Conservation (phyloP, 1,140 invertebrate species). For the Lepidurus couesii region DNA sequence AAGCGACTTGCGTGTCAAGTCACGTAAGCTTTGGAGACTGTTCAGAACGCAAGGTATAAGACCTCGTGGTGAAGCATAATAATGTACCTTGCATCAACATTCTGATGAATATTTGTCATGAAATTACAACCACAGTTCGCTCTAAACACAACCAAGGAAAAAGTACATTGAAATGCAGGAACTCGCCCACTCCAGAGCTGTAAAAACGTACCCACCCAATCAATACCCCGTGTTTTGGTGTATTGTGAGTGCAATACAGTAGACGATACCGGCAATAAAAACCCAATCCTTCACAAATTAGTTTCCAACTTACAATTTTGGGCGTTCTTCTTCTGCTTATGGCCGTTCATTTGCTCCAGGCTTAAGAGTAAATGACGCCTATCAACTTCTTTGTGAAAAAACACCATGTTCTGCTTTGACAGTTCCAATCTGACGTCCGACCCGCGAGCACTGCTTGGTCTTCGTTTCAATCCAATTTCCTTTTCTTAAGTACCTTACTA, state of each 20-base stretch:
- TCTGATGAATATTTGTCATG: constrained; percentile 5
- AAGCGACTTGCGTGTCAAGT: constrained; percentile 2
- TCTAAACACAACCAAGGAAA: neutral
- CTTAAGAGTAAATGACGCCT: neutral
- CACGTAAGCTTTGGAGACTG: neutral
- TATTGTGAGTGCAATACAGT: neutral
- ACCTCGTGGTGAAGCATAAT: neutral
- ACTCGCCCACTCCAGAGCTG: neutral
- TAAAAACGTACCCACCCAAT: neutral
- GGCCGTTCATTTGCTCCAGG: neutral
- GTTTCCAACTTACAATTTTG: neutral
- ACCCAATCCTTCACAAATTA: no score
- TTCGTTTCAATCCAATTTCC: neutral
- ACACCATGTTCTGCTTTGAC: neutral
- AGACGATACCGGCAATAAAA: neutral
- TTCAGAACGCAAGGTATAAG: neutral
- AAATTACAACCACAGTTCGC: neutral
- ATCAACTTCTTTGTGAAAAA: constrained; percentile 6
- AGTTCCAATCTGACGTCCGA: neutral
- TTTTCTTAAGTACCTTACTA: neutral
- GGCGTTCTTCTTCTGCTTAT: neutral
- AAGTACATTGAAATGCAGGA: neutral
- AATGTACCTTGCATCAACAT: neutral
- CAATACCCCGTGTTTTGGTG: neutral
- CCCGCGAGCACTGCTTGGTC: neutral